Percentiles rank a stretch among this genome's conserved stretches.
phyloP scores from a whole-genome alignment of 1,140 invertebrate genomes.

The Colletes latitarsis region DNA sequence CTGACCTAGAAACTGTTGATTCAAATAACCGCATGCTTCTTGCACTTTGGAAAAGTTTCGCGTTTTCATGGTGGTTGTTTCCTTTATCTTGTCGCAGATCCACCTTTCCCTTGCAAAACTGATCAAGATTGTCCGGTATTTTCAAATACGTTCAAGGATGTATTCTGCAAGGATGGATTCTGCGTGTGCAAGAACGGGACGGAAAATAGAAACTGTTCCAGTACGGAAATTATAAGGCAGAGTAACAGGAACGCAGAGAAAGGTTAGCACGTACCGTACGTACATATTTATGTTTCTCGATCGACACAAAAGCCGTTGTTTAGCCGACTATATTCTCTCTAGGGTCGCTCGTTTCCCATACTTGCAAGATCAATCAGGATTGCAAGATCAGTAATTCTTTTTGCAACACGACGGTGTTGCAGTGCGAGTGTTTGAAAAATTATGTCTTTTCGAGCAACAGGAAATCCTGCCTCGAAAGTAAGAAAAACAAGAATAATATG shows the following conservation, averaged over 20 bases:
- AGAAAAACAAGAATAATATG: background rate
- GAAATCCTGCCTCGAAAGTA: conserved; percentile 47
- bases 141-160: background rate
- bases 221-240: background rate
- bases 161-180: conserved; percentile 31
- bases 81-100: conserved; percentile 35
- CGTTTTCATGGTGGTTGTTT: too few relatives aligned
- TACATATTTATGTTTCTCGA: background rate
- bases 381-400: conserved; percentile 31
- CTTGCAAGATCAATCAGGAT: conserved; percentile 37
- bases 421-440: conserved; percentile 39
- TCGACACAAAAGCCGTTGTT: too few relatives aligned
- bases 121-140: background rate
- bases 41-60: too few relatives aligned
- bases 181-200: conserved; percentile 39
- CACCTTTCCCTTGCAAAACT: conserved; percentile 30
- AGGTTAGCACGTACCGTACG: background rate
- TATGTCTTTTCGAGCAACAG: conserved; percentile 32
- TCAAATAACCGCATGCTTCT: too few relatives aligned
- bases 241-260: conserved; percentile 2
- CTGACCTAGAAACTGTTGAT: too few relatives aligned
- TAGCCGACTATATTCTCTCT: too few relatives aligned
- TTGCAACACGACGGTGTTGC: conserved; percentile 45
- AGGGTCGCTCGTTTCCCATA: conserved; percentile 14
- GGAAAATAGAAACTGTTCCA: conserved; percentile 20